A percentile compares a stretch with the other conserved stretches of the same genome.
These are phyloP conservation scores for Tor tambroides DNA, from an alignment of 2,113 vertebrate species.

Conservation along the genomic window DNA sequence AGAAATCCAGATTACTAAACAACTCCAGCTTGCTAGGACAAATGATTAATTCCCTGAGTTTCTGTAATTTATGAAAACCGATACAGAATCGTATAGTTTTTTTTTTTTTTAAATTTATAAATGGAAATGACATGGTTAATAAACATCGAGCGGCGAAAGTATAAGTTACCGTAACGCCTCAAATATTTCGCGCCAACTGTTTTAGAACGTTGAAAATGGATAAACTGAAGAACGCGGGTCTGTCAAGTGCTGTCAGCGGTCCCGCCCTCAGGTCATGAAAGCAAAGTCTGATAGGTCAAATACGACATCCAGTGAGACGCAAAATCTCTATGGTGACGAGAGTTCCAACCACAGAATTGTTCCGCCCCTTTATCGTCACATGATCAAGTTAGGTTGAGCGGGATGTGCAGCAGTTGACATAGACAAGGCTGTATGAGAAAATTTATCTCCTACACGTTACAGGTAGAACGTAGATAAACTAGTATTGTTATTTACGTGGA, in stretches of 20 bases:
- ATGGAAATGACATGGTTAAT: not conserved
- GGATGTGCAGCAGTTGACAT: not conserved
- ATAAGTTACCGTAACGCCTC: constrained; percentile 59
- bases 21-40: not conserved
- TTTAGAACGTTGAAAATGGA: not conserved
- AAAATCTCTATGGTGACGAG: constrained; percentile 66
- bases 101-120: not conserved
- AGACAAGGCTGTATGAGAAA: not conserved
- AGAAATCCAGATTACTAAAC: not conserved
- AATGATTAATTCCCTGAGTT: not conserved
- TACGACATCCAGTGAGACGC: constrained; percentile 59
- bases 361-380: constrained; percentile 61
- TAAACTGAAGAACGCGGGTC: not conserved
- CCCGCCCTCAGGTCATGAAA: constrained; percentile 3
- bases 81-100: not conserved
- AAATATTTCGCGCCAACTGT: not conserved
- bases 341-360: not conserved
- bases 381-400: constrained; percentile 65
- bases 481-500: not conserved
- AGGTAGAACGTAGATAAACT: not conserved
- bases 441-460: not conserved
- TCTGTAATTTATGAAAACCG: not conserved
- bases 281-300: constrained; percentile 65
- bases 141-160: not conserved
- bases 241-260: constrained; percentile 48